Conservation (phyloP, 2,888 invertebrate genomes). For the Oasisia sp. region DNA sequence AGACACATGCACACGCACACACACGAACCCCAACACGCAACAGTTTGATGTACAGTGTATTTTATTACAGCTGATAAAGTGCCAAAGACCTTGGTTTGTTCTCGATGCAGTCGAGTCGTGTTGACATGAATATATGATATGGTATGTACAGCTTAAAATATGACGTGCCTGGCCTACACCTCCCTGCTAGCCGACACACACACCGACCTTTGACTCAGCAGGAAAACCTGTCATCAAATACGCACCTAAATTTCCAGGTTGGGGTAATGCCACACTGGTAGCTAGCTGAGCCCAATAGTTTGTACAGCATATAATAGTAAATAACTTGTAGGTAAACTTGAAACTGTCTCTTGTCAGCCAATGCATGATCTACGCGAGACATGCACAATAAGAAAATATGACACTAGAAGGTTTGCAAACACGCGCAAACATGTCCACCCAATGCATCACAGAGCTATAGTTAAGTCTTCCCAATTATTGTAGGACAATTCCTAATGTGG, state of each 20-base stretch:
- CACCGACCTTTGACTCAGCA: neutral
- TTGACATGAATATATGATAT: constrained; percentile 17
- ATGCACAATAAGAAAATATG: neutral
- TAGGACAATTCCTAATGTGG: neutral
- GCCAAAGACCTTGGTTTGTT: neutral
- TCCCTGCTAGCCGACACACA: neutral
- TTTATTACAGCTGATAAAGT: constrained; percentile 1
- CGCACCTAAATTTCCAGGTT: neutral
- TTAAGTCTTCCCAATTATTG: no score
- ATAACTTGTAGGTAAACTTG: neutral
- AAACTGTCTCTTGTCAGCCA: neutral
- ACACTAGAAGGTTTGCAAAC: neutral
- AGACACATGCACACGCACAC: neutral
- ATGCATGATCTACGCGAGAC: neutral
- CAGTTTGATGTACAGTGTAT: constrained; percentile 13
- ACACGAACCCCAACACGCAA: neutral
- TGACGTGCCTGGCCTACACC: neutral
- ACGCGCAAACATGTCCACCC: no score
- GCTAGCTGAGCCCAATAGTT: neutral
- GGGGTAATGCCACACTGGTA: neutral
- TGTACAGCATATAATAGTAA: neutral
- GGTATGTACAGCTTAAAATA: constrained; percentile 13
- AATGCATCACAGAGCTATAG: no score
- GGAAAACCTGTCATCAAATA: neutral
- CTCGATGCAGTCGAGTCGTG: neutral